Evolutionary conservation across 2,113 vertebrate species (phyloP), one percentile per base, ranked within the genome.

Genomic region (Eulemur rufifrons): DNA sequence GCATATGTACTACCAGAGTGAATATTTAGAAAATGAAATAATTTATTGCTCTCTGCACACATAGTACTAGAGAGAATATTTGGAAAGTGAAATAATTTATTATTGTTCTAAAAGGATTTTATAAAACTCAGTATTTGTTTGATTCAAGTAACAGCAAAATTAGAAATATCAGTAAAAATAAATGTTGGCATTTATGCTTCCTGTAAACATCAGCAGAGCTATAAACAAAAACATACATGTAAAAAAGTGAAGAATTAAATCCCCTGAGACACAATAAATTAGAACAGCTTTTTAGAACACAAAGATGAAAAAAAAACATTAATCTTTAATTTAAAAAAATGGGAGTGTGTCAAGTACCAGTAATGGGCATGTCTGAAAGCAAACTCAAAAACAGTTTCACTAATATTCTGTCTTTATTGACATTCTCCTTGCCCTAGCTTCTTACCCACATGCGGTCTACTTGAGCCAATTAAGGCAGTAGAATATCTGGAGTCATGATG

Each of bases 361-460:
- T 95, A 92, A 71, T 71, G 17, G 21, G 17, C 86, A 82, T 45
- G 73, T 92, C 27, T 90, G 39, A 66, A 83, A 94, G 76, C 45
- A 90, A 95, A 80, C 11, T 91, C 47, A 80, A 63, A 52, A 85
- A 76, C 6, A 52, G 17, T 80, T 73, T 61, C 34, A 42, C n/a
- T 80, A 34, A 69, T 5, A 32, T 20, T 82, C 63, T 63, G 8
- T 81, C 81, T 78, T 94, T 80, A 47, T 1, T 89, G 89, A 45
- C 50, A 74, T 61, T 90, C 34, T 93, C n/a, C 9, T 63, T 50
- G 34, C 76, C 50, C 42, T 4, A 83, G 45, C 71, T 64, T 47
- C 56, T 78, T 73, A 34, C 18, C n/a, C 27, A 47, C 32, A 73
- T 71, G 64, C 77, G 66, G 47, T 76, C 45, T 56, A 15, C 10